Conservation (phyloP, 2,888 invertebrate genomes). For the Cantharis nigra region DNA sequence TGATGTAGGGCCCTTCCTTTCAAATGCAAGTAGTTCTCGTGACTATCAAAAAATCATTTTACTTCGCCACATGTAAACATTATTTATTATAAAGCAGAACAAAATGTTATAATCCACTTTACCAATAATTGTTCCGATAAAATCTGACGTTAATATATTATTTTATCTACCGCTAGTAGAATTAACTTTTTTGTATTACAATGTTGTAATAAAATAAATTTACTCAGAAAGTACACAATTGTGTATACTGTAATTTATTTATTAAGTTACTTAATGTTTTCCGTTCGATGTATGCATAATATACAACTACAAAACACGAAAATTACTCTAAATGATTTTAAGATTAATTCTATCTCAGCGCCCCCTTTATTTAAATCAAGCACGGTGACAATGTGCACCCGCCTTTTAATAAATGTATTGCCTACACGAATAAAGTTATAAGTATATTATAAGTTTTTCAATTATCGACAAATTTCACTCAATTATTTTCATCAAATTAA, state of each 20-base stretch:
- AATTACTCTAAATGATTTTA: not conserved
- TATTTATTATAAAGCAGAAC: not conserved
- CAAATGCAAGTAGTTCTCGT: constrained; percentile 8
- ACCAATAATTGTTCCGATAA: not conserved
- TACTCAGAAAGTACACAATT: not conserved
- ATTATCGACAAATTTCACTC: not conserved
- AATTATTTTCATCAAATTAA: not conserved
- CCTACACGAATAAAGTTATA: not conserved
- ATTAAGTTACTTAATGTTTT: not conserved
- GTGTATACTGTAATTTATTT: not conserved
- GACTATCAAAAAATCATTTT: not conserved
- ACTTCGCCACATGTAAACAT: not conserved
- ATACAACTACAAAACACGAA: not conserved
- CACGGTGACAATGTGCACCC: not conserved
- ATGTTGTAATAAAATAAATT: not conserved
- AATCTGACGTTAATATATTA: not conserved
- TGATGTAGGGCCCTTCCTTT: constrained; percentile 25
- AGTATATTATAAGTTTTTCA: not conserved
- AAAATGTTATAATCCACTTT: not conserved
- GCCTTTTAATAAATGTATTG: not conserved
- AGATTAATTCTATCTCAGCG: not conserved
- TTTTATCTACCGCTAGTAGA: not conserved
- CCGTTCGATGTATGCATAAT: not conserved
- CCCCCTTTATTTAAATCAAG: not conserved
- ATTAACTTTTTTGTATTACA: not conserved